Evolutionary conservation across 2,888 invertebrate species (phyloP).

Genomic region (Nycteola revayana): DNA sequence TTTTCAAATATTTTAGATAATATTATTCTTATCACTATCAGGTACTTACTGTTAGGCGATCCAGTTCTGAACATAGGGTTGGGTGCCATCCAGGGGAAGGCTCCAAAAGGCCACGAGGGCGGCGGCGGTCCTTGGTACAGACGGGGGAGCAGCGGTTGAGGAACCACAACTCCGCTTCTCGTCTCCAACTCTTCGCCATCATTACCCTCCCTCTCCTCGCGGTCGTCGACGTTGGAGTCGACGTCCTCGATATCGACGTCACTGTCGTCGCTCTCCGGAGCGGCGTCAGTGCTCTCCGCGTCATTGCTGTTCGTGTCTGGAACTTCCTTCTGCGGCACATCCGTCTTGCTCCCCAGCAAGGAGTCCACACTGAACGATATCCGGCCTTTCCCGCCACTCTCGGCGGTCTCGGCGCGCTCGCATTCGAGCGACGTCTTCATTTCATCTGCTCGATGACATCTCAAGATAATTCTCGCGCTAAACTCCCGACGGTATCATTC

Average conservation of each 20-base stretch:
- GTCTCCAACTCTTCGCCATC: conserved; percentile 72
- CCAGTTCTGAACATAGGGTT: conserved; percentile 82
- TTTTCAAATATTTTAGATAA: too few relatives aligned
- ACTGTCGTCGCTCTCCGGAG: conserved; percentile 67
- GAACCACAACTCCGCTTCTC: conserved; percentile 83
- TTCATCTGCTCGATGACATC: conserved; percentile 72
- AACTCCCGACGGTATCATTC: conserved; percentile 22
- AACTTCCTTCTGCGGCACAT: conserved; percentile 48
- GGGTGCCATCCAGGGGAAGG: conserved; percentile 85
- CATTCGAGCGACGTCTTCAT: conserved; percentile 80
- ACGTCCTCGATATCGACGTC: conserved; percentile 78
- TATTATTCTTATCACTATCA: too few relatives aligned
- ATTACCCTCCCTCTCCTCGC: conserved; percentile 66
- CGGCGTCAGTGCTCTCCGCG: conserved; percentile 62
- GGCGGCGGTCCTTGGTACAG: conserved; percentile 80
- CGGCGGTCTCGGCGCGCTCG: conserved; percentile 75
- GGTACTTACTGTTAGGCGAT: conserved; percentile 83
- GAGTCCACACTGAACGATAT: conserved; percentile 90
- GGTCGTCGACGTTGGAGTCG: conserved; percentile 68
- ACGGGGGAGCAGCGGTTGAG: conserved; percentile 85
- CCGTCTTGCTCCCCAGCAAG: conserved; percentile 70
- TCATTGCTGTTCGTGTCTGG: conserved; percentile 63
- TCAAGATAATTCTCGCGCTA: conserved; percentile 22
- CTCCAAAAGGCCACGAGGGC: conserved; percentile 83
- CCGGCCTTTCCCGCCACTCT: conserved; percentile 82